Percentiles rank a stretch among this genome's conserved stretches.
Conservation (phyloP, 2,888 invertebrate genomes). For the Hemaris fuciformis region DNA sequence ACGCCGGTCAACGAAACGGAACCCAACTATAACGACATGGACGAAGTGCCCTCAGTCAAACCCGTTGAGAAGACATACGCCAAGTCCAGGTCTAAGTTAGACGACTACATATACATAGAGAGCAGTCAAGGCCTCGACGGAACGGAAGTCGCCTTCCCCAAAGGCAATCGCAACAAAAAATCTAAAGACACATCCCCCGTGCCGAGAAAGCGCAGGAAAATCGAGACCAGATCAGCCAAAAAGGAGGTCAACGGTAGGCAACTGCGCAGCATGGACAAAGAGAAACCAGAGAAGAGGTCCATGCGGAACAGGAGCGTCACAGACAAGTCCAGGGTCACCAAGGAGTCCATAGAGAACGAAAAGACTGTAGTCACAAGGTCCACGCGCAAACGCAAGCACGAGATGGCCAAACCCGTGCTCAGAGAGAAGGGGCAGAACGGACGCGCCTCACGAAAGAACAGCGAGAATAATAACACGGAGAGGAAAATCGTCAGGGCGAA, state of each 20-base stretch:
- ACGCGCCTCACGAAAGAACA: conserved; percentile 44
- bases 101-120: conserved; percentile 71
- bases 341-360: conserved; percentile 74
- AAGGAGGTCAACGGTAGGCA: conserved; percentile 43
- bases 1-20: conserved; percentile 56
- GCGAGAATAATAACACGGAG: conserved; percentile 32
- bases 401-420: conserved; percentile 58
- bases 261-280: conserved; percentile 43
- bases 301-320: conserved; percentile 35
- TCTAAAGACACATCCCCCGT: conserved; percentile 53
- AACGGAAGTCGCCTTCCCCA: conserved; percentile 63
- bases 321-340: conserved; percentile 52
- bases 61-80: conserved; percentile 71
- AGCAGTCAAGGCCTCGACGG: conserved; percentile 65
- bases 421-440: conserved; percentile 74
- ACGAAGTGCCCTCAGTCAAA: conserved; percentile 63
- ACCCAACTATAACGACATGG: conserved; percentile 49
- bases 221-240: conserved; percentile 43
- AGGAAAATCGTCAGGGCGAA: conserved; percentile 57
- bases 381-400: conserved; percentile 61
- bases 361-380: conserved; percentile 48
- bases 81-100: conserved; percentile 65
- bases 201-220: conserved; percentile 66
- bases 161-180: conserved; percentile 50
- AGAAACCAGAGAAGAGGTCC: conserved; percentile 34